These are phyloP conservation scores for Epizoanthus fatuus DNA, from an alignment of 92 coral and sea anemone species.

Conservation along the genomic window DNA sequence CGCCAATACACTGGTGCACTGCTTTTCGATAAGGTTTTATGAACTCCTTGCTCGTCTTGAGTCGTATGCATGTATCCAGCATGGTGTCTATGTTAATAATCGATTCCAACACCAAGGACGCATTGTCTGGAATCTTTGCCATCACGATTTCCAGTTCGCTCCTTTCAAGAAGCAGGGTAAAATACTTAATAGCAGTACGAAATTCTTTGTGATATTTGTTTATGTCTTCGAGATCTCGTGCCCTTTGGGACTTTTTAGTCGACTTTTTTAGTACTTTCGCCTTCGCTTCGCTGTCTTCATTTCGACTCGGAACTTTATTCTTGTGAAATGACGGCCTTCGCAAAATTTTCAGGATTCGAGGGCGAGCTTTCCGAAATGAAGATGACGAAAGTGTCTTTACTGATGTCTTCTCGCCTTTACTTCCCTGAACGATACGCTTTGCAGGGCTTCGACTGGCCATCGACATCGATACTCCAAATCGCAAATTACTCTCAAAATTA, in stretches of 20 bases:
- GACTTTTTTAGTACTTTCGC: conserved; percentile 7
- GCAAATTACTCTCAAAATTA: not conserved
- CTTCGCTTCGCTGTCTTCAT: conserved; percentile 44
- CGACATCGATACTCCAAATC: conserved; percentile 10
- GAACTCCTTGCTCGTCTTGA: conserved; percentile 79
- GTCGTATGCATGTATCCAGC: conserved; percentile 90
- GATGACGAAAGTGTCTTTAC: conserved; percentile 48
- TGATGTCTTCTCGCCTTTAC: conserved; percentile 20
- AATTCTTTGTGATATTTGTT: conserved; percentile 91
- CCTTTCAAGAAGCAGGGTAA: conserved; percentile 83
- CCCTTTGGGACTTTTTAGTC: conserved; percentile 66
- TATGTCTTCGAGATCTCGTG: conserved; percentile 91
- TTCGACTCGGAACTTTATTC: conserved; percentile 57
- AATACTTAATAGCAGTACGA: conserved; percentile 85
- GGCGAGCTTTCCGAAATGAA: conserved; percentile 35
- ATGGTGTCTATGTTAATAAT: conserved; percentile 93
- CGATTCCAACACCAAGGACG: conserved; percentile 91
- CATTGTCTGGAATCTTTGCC: conserved; percentile 97
- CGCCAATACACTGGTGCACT: conserved; percentile 88
- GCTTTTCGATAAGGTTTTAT: conserved; percentile 84
- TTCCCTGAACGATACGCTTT: conserved; percentile 33
- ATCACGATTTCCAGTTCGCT: conserved; percentile 86
- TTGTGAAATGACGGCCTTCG: conserved; percentile 84
- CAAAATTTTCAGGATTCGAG: conserved; percentile 71
- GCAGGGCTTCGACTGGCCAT: conserved; percentile 25